Conservation (phyloP, 2,797 vertebrate species). For the Gymnothorax reevesii region DNA sequence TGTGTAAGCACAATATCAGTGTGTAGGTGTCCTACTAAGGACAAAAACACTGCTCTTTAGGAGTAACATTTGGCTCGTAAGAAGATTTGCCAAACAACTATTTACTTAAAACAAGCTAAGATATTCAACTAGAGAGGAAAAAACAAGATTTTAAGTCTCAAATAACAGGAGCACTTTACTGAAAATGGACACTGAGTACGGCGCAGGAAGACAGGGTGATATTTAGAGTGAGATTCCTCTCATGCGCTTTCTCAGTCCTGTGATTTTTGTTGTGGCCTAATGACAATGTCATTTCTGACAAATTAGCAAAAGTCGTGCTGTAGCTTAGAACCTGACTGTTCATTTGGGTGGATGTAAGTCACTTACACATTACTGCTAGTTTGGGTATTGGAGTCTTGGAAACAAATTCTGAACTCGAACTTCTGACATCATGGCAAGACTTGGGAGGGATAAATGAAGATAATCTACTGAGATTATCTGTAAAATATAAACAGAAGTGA, state of each 20-base stretch:
- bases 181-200: neutral
- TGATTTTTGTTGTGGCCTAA: too few species aligned
- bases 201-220: neutral
- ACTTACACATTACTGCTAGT: neutral
- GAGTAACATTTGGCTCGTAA: too few species aligned
- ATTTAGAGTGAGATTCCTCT: neutral
- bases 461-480: neutral
- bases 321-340: neutral
- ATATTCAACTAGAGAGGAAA: too few species aligned
- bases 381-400: neutral
- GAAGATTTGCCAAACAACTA: too few species aligned
- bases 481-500: slow-evolving; percentile 19
- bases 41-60: too few species aligned
- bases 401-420: neutral
- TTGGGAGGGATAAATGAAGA: neutral
- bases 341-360: neutral
- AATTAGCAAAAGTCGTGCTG: neutral
- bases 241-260: neutral
- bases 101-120: too few species aligned
- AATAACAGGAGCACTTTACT: too few species aligned
- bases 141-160: too few species aligned
- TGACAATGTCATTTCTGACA: neutral
- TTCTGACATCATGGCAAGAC: neutral
- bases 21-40: too few species aligned
- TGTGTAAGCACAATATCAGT: too few species aligned